These are phyloP conservation scores for Mus spretus DNA, from an alignment of 2,797 vertebrate genomes.

Conservation along the genomic window DNA sequence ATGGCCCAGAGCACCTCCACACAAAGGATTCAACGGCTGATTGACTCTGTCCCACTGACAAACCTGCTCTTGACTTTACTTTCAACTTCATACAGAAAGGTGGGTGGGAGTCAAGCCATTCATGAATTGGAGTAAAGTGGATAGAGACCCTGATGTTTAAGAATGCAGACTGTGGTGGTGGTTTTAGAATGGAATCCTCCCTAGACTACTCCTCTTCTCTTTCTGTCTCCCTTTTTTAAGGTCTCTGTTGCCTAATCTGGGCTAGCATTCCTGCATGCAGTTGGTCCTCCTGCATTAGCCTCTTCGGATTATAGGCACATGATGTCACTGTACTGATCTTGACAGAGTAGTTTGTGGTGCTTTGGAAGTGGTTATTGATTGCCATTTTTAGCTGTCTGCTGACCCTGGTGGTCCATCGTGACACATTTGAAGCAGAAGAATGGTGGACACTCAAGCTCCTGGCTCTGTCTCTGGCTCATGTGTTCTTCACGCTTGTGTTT, in stretches of 20 bases:
- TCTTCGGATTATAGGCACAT: not conserved
- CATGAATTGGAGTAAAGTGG: not conserved
- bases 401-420: not conserved
- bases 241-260: not conserved
- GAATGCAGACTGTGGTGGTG: not conserved
- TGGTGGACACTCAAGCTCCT: not conserved
- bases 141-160: not conserved
- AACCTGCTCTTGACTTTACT: slow-evolving; percentile 97
- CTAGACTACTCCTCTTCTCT: not conserved
- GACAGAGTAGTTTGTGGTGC: not conserved
- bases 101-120: slow-evolving; percentile 77
- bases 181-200: not conserved
- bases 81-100: slow-evolving; percentile 99
- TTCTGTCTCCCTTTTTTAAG: not conserved
- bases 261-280: not conserved
- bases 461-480: not conserved
- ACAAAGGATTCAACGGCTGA: slow-evolving; percentile 97
- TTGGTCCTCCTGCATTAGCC: not conserved
- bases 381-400: not conserved
- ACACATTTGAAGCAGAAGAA: not conserved
- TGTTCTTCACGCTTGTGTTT: not conserved
- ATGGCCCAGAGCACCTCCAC: slow-evolving; percentile 99
- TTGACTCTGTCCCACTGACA: slow-evolving; percentile 97
- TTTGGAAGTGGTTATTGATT: not conserved
- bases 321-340: not conserved